These are phyloP conservation scores for Gallinago solitaria DNA, from an alignment of 2,797 vertebrate genomes.

Conservation along the genomic window DNA sequence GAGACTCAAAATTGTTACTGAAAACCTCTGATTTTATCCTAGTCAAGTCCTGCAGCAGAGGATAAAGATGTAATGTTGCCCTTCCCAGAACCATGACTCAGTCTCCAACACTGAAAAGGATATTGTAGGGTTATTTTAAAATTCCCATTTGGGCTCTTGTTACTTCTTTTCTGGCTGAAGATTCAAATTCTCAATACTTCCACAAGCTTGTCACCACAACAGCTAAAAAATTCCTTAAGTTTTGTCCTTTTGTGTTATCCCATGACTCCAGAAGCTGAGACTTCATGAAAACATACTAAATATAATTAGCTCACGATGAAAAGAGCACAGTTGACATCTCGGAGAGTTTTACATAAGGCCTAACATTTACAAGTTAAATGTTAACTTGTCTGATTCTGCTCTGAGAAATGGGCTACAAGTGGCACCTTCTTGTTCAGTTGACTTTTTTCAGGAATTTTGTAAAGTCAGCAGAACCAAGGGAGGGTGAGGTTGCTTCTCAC, in stretches of 20 bases:
- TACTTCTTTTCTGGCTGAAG: constrained; percentile 10
- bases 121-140: background rate
- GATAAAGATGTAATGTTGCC: background rate
- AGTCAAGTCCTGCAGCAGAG: background rate
- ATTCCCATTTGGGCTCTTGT: background rate
- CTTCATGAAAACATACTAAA: background rate
- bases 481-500: background rate
- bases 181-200: constrained; percentile 16
- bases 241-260: background rate
- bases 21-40: constrained; percentile 8
- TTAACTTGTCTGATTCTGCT: background rate
- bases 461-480: background rate
- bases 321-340: background rate
- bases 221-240: background rate
- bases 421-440: background rate
- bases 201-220: background rate
- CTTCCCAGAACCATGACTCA: constrained; percentile 48
- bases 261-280: background rate
- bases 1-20: background rate
- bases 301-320: background rate
- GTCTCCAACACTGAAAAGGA: background rate
- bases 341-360: background rate
- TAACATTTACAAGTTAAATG: background rate
- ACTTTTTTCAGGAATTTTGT: background rate
- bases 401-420: background rate